phyloP scores from a whole-genome alignment of 1,140 invertebrate genomes.

The Brachystomella parvula region DNA sequence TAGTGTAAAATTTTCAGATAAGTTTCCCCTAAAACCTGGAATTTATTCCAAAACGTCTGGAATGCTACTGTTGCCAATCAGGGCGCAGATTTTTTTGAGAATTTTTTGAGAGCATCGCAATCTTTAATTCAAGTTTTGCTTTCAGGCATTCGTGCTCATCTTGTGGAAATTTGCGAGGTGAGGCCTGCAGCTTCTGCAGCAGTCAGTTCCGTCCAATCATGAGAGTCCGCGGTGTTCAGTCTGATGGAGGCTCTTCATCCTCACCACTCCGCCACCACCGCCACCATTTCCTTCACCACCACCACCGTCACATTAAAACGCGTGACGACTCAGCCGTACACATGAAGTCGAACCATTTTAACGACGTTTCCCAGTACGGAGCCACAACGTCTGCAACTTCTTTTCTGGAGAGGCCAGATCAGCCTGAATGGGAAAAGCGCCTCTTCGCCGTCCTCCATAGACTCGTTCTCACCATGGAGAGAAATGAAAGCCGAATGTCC shows the following conservation, averaged over 20 bases:
- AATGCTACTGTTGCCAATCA: too few species aligned
- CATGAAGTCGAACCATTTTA: background rate
- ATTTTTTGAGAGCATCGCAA: too few species aligned
- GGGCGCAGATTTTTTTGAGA: too few species aligned
- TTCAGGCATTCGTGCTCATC: too few species aligned
- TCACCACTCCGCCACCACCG: background rate
- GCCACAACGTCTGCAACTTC: constrained; percentile 9
- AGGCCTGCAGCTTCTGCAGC: background rate
- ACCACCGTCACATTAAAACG: background rate
- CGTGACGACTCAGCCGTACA: background rate
- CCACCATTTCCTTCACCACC: background rate
- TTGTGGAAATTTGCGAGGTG: constrained; percentile 18
- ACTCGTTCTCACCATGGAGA: constrained; percentile 51
- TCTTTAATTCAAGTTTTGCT: too few species aligned
- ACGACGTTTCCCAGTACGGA: too few species aligned
- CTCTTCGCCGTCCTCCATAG: constrained; percentile 49
- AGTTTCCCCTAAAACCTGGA: too few species aligned
- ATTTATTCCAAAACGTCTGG: too few species aligned
- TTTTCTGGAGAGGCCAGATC: background rate
- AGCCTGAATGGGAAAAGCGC: constrained; percentile 44
- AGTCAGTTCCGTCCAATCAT: constrained; percentile 29
- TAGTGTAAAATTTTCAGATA: too few species aligned
- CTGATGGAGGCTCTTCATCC: constrained; percentile 6
- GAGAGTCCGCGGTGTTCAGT: constrained; percentile 29
- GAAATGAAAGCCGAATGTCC: constrained; percentile 49